Conservation (phyloP, 1,140 invertebrate species). For the Bombus haemorrhoidalis region DNA sequence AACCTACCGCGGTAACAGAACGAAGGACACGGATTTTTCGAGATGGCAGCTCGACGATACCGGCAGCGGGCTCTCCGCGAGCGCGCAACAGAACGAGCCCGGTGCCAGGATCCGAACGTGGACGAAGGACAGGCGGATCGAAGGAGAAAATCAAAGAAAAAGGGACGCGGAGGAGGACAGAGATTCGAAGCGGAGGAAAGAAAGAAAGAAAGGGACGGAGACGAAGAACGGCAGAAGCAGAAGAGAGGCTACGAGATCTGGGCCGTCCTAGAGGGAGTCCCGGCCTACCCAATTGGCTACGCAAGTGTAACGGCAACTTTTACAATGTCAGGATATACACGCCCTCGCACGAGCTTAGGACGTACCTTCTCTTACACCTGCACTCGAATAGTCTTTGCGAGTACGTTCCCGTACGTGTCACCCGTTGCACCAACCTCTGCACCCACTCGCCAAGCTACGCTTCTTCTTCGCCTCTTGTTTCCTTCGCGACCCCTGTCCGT, state of each 20-base stretch:
- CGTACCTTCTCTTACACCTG: conserved; percentile 57
- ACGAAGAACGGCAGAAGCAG: conserved; percentile 36
- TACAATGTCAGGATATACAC: conserved; percentile 79
- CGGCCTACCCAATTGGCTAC: conserved; percentile 77
- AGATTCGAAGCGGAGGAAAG: neutral
- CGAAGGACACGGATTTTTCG: conserved; percentile 64
- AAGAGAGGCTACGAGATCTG: conserved; percentile 71
- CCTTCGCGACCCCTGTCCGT: neutral
- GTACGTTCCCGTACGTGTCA: neutral
- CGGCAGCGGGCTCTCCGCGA: conserved; percentile 18
- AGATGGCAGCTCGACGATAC: conserved; percentile 61
- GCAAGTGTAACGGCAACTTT: conserved; percentile 77
- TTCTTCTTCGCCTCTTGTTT: neutral
- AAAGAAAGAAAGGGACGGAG: neutral
- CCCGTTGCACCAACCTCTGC: too few species aligned
- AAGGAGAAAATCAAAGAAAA: conserved; percentile 30
- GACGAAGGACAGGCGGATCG: conserved; percentile 17
- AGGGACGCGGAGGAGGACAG: neutral
- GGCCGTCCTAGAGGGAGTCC: conserved; percentile 72
- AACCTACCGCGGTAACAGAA: conserved; percentile 52
- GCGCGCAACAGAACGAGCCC: neutral
- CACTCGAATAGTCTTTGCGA: conserved; percentile 48
- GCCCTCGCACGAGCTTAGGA: conserved; percentile 72
- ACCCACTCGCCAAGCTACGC: neutral
- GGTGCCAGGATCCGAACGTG: neutral